These are phyloP conservation scores for Drosophila infuscata DNA, from an alignment of 2,888 invertebrate genomes.

Conservation along the genomic window DNA sequence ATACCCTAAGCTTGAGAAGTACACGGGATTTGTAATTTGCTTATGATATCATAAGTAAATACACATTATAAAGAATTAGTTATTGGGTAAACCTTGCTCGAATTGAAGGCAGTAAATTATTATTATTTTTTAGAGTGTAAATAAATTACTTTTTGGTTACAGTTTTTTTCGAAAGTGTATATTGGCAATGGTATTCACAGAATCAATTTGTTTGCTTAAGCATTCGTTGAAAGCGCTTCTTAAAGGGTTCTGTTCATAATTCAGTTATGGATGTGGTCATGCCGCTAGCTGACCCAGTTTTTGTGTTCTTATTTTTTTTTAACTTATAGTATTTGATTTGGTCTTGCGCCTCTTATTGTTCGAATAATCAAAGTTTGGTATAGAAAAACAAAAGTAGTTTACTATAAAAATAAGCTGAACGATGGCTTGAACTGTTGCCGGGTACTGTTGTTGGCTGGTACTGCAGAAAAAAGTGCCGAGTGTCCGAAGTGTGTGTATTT, in stretches of 20 bases:
- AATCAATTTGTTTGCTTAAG: conserved; percentile 32
- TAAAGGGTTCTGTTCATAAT: conserved; percentile 27
- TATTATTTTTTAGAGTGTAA: no score
- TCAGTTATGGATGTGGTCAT: conserved; percentile 16
- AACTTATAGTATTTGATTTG: conserved; percentile 10
- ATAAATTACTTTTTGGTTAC: background rate
- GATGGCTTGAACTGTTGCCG: background rate
- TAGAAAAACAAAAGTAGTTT: conserved; percentile 56
- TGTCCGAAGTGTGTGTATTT: background rate
- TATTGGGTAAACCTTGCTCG: background rate
- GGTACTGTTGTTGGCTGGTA: conserved; percentile 26
- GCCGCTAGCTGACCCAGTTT: conserved; percentile 56
- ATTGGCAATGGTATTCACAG: conserved; percentile 8
- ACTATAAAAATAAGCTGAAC: conserved; percentile 21
- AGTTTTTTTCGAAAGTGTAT: conserved; percentile 20
- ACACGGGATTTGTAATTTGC: background rate
- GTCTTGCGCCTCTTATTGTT: conserved; percentile 12
- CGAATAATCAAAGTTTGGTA: conserved; percentile 25
- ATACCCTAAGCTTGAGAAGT: conserved; percentile 22
- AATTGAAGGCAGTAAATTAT: background rate
- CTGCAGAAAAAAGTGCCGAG: conserved; percentile 9
- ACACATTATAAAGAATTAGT: background rate
- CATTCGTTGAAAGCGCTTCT: conserved; percentile 23
- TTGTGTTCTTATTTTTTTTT: conserved; percentile 25
- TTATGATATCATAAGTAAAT: background rate